Evolutionary conservation across 2,888 invertebrate species (phyloP), one percentile per base, ranked within the genome.

Genomic region (Parnassius glacialis): DNA sequence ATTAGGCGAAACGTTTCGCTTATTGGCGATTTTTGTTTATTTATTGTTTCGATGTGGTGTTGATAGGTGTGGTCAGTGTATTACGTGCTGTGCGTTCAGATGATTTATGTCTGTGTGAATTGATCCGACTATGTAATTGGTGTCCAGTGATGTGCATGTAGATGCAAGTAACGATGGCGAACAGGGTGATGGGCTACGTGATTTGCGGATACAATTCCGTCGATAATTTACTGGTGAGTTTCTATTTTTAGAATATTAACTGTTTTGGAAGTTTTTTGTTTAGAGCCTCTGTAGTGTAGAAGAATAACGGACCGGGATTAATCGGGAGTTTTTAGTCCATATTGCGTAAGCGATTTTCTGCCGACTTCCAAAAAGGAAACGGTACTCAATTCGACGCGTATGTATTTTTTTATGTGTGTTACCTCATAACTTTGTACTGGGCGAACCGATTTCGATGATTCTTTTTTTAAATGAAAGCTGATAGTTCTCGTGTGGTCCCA

Each of bases 201-300:
- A 92, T 92, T 73, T 93, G 93, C 83, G 93, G 93, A 67, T 92
- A 93, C 73, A 92, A 91, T 72, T 93, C 93, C 61, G 92, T 93
- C 70, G 93, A 93, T 75, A 92, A 92, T 83, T 74, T 92, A 51
- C 74, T 92, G 93, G 93, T 93, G 79, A 92, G 89, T 82, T 44
- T 55, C 52, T 51, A 5, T 45, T 11, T 7, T 45, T n/a, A 45
- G 7, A 11, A 12, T n/a, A 7, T 44, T 44, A 44, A 45, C 5
- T 34, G 7, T 34, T 34, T 34, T 7, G 5, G 34, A 34, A 3
- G 34, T 34, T 34, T 34, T 1, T 34, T 7, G 34, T 5, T 34
- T 34, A 34, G 34, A 34, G 34, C 34, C 34, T 34, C 7, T 7
- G 25, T 25, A 25, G 25, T 25, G 25, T 34, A 34, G n/a, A 5